Evolutionary conservation across 2,888 invertebrate species (phyloP).

Genomic region (Acleris laterana): DNA sequence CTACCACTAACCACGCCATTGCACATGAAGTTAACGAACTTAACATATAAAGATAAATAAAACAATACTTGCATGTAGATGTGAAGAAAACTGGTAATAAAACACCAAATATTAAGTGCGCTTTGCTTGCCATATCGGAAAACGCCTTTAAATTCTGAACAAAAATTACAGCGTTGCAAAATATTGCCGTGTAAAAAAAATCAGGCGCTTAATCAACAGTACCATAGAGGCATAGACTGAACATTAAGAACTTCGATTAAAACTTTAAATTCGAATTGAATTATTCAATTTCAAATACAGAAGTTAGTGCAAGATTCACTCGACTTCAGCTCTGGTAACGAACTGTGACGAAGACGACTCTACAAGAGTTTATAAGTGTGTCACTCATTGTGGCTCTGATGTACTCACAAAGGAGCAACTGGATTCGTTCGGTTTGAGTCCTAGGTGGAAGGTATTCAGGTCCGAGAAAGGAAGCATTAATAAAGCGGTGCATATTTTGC

Average conservation of each 20-base stretch:
- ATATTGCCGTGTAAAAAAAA: conserved; percentile 27
- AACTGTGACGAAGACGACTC: conserved; percentile 52
- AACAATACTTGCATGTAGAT: conserved; percentile 55
- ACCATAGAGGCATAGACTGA: not conserved
- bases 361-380: conserved; percentile 60
- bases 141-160: conserved; percentile 12
- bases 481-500: conserved; percentile 40
- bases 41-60: conserved; percentile 1
- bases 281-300: conserved; percentile 22
- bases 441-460: conserved; percentile 47
- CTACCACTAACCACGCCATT: no score
- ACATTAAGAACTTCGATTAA: not conserved
- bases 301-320: conserved; percentile 39
- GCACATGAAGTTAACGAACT: conserved; percentile 1
- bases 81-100: conserved; percentile 52
- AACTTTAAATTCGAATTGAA: conserved; percentile 4
- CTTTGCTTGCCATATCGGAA: conserved; percentile 33
- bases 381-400: conserved; percentile 46
- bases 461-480: conserved; percentile 53
- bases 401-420: conserved; percentile 28
- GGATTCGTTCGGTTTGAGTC: conserved; percentile 35
- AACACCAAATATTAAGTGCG: conserved; percentile 49
- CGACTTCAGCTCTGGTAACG: conserved; percentile 45
- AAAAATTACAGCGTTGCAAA: conserved; percentile 2
- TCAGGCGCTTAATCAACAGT: conserved; percentile 41